These are phyloP conservation scores for Eurytemora carolleeae DNA, from an alignment of 1,140 invertebrate genomes.

Conservation along the genomic window DNA sequence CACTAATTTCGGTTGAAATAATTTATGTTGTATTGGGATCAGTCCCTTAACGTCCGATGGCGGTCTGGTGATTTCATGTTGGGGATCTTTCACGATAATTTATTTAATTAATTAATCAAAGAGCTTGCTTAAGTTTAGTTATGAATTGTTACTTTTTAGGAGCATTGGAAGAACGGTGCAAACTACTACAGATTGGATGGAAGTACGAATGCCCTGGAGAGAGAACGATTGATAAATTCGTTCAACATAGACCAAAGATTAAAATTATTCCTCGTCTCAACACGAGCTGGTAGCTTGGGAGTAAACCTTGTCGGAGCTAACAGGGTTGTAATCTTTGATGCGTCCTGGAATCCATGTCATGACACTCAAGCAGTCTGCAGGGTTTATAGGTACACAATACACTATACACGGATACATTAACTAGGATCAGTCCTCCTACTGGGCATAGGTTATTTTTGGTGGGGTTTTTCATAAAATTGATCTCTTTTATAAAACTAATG, in stretches of 20 bases:
- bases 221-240: conserved; percentile 89
- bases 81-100: conserved; percentile 16
- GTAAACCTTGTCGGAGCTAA: conserved; percentile 96
- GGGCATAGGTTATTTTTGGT: too few species aligned
- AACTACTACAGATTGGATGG: conserved; percentile 50
- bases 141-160: not conserved
- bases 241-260: conserved; percentile 63
- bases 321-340: conserved; percentile 89
- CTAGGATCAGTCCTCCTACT: too few species aligned
- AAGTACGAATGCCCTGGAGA: conserved; percentile 72
- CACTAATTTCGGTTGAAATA: too few species aligned
- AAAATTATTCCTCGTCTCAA: conserved; percentile 86
- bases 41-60: too few species aligned
- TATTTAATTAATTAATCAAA: conserved; percentile 17
- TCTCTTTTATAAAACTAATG: conserved; percentile 9
- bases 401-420: too few species aligned
- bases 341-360: conserved; percentile 99
- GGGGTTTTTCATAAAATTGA: too few species aligned
- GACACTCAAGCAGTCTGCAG: conserved; percentile 95
- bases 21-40: too few species aligned
- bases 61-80: too few species aligned
- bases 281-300: conserved; percentile 82
- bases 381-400: conserved; percentile 70
- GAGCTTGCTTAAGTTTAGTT: conserved; percentile 26
- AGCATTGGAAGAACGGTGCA: not conserved